Evolutionary conservation across 2,888 invertebrate genomes (phyloP).

Genomic region (Falcaria lacertinaria): DNA sequence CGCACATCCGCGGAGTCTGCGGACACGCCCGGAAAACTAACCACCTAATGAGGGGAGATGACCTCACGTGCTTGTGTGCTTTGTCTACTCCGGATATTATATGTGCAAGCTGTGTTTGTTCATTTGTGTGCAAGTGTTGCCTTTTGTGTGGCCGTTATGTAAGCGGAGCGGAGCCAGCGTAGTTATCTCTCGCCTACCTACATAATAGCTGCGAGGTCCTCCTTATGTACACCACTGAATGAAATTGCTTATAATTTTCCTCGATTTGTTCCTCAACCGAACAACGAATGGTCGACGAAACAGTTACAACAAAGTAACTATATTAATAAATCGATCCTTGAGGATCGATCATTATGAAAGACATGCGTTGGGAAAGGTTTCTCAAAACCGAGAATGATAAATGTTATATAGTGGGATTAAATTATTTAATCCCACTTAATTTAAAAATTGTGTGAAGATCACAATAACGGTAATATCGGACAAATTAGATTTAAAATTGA

Average conservation of each 20-base stretch:
- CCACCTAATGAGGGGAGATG: slow-evolving; percentile 80
- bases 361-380: too few relatives aligned
- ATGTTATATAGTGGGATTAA: too few relatives aligned
- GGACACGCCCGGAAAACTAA: slow-evolving; percentile 80
- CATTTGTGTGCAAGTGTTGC: slow-evolving; percentile 63
- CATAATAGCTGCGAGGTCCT: slow-evolving; percentile 15
- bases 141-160: slow-evolving; percentile 68
- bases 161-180: slow-evolving; percentile 37
- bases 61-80: slow-evolving; percentile 76
- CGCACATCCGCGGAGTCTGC: slow-evolving; percentile 65
- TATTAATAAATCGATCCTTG: too few relatives aligned
- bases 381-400: too few relatives aligned
- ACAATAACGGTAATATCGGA: too few relatives aligned
- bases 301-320: not conserved
- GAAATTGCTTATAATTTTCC: not conserved
- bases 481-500: too few relatives aligned
- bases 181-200: slow-evolving; percentile 35
- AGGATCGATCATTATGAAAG: too few relatives aligned
- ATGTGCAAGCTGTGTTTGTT: slow-evolving; percentile 62
- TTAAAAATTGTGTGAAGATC: too few relatives aligned
- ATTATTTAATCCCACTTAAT: too few relatives aligned
- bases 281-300: not conserved
- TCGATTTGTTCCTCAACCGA: not conserved
- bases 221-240: not conserved
- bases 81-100: slow-evolving; percentile 53